Evolutionary conservation across 2,113 vertebrate species (phyloP).

Genomic region (Spea bombifrons): DNA sequence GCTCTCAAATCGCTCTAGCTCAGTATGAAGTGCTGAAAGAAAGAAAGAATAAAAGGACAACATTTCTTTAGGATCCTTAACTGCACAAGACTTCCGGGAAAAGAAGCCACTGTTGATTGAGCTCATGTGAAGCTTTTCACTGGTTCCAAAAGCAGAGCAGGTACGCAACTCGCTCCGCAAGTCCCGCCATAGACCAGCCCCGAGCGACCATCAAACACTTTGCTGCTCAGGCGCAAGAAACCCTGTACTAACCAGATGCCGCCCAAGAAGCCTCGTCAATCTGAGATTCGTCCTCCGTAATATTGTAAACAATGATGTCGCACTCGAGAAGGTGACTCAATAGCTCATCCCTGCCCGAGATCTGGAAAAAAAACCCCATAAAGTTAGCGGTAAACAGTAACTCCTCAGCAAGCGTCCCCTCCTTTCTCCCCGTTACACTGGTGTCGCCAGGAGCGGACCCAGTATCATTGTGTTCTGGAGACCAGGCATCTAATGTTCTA

Average conservation of each 20-base stretch:
- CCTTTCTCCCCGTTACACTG: not conserved
- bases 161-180: no score
- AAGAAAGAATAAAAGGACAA: slow-evolving; percentile 32
- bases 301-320: slow-evolving; percentile 83
- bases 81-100: not conserved
- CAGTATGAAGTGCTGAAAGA: slow-evolving; percentile 70
- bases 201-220: no score
- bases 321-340: slow-evolving; percentile 74
- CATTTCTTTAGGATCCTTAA: not conserved
- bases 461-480: not conserved
- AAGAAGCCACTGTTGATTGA: not conserved
- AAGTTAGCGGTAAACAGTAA: no score
- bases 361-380: slow-evolving; percentile 51
- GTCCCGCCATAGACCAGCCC: no score
- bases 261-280: slow-evolving; percentile 85
- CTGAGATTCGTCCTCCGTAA: slow-evolving; percentile 72
- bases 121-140: no score
- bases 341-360: slow-evolving; percentile 61
- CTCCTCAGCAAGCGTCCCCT: no score
- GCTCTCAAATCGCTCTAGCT: slow-evolving; percentile 65
- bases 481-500: no score
- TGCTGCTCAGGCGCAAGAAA: no score
- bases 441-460: not conserved
- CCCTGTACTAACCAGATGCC: slow-evolving; percentile 70
- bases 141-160: no score